Evolutionary conservation across 2,888 invertebrate species (phyloP).

Genomic region (Diarsia brunnea): DNA sequence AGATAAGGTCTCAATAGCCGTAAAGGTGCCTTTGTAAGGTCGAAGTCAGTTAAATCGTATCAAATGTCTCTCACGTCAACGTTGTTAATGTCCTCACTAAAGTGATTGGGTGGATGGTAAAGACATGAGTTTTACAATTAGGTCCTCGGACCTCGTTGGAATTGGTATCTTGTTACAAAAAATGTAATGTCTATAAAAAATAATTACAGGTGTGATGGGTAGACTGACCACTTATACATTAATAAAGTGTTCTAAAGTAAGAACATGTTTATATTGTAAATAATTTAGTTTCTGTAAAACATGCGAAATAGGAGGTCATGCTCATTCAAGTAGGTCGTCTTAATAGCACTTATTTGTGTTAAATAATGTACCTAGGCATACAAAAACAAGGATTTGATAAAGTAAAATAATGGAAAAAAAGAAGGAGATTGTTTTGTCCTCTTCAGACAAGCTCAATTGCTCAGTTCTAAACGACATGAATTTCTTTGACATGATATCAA

Average conservation of each 20-base stretch:
- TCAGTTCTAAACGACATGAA: not conserved
- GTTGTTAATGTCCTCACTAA: conserved; percentile 57
- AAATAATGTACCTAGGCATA: not conserved
- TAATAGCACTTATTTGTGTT: not conserved
- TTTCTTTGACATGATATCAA: not conserved
- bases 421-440: not conserved
- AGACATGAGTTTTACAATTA: conserved; percentile 61
- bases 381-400: not conserved
- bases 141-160: conserved; percentile 43
- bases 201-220: conserved; percentile 21
- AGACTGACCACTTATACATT: conserved; percentile 11
- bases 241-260: not conserved
- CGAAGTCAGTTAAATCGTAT: conserved; percentile 65
- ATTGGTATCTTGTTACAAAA: conserved; percentile 29
- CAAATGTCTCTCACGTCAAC: conserved; percentile 63
- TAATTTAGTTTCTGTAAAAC: not conserved
- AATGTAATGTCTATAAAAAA: conserved; percentile 47
- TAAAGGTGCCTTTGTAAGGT: conserved; percentile 70
- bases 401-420: not conserved
- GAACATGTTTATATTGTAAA: not conserved
- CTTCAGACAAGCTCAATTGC: not conserved
- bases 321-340: not conserved
- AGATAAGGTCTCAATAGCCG: conserved; percentile 72
- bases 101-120: conserved; percentile 50
- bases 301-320: not conserved